phyloP scores from a whole-genome alignment of 1,140 invertebrate species.

The Drosophila pallidifrons region DNA sequence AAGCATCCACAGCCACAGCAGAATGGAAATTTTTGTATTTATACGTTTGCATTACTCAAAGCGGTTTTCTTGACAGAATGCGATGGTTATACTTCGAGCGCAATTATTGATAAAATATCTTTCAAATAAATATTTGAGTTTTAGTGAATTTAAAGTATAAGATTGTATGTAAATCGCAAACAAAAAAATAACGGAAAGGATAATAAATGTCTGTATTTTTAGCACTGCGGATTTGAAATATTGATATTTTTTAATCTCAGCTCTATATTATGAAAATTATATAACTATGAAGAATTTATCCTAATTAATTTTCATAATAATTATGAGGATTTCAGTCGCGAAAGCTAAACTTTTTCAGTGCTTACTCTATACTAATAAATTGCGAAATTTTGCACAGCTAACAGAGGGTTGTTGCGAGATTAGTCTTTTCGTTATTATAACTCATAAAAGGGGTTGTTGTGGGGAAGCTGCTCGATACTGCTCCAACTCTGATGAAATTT shows the following conservation, averaged over 20 bases:
- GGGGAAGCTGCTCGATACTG: not conserved
- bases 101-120: not conserved
- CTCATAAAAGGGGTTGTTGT: constrained; percentile 42
- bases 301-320: too few relatives aligned
- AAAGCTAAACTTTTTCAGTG: too few relatives aligned
- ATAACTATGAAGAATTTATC: too few relatives aligned
- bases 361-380: too few relatives aligned
- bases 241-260: too few relatives aligned
- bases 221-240: too few relatives aligned
- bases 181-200: too few relatives aligned
- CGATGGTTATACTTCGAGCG: not conserved
- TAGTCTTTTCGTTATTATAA: constrained; percentile 21
- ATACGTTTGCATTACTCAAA: constrained; percentile 1
- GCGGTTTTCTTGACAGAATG: not conserved
- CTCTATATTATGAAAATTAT: too few relatives aligned
- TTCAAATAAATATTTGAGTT: too few relatives aligned
- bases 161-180: too few relatives aligned
- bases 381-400: not conserved
- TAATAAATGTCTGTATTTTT: not conserved
- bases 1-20: not conserved
- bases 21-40: constrained; percentile 13
- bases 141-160: too few relatives aligned
- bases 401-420: not conserved
- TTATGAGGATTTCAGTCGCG: too few relatives aligned
- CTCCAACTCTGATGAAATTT: constrained; percentile 48